A percentile compares a stretch with the other conserved stretches of the same genome.
phyloP scores from a whole-genome alignment of 2,113 vertebrate species.

The Myotis lucifugus region DNA sequence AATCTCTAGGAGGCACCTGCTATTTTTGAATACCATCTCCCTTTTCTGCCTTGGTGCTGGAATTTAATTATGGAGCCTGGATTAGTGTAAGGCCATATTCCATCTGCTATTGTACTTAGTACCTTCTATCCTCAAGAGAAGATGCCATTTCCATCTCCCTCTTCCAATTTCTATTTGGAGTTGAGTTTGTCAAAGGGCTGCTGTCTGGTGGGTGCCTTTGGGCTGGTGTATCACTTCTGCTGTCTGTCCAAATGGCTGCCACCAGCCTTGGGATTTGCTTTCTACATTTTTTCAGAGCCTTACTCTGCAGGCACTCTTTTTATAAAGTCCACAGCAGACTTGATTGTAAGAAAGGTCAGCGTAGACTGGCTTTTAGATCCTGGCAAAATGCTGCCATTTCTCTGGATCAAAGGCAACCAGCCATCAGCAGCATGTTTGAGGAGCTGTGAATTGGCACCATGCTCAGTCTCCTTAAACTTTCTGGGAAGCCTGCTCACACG shows the following conservation, averaged over 20 bases:
- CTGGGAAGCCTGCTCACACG: not conserved
- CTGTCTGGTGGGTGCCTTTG: conserved; percentile 46
- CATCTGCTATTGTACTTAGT: conserved; percentile 72
- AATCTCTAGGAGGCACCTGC: conserved; percentile 59
- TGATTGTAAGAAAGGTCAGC: conserved; percentile 27
- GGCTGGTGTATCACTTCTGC: not conserved
- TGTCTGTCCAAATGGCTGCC: conserved; percentile 43
- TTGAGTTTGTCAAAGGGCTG: conserved; percentile 36
- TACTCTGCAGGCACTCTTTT: not conserved
- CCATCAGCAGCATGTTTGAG: conserved; percentile 21
- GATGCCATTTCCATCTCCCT: conserved; percentile 36
- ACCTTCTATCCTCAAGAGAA: conserved; percentile 58
- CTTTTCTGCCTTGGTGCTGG: conserved; percentile 57
- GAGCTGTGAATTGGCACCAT: not conserved
- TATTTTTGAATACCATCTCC: conserved; percentile 65
- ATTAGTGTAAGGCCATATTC: conserved; percentile 72
- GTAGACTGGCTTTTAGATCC: not conserved
- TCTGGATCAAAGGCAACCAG: conserved; percentile 44
- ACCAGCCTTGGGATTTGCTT: conserved; percentile 42
- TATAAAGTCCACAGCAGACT: conserved; percentile 13
- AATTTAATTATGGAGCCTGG: conserved; percentile 71
- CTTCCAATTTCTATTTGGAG: conserved; percentile 59
- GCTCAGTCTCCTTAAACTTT: not conserved
- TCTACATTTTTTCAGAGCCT: conserved; percentile 38
- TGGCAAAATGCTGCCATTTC: conserved; percentile 46